Conservation (phyloP, 2,113 vertebrate species). For the Dascyllus trimaculatus region DNA sequence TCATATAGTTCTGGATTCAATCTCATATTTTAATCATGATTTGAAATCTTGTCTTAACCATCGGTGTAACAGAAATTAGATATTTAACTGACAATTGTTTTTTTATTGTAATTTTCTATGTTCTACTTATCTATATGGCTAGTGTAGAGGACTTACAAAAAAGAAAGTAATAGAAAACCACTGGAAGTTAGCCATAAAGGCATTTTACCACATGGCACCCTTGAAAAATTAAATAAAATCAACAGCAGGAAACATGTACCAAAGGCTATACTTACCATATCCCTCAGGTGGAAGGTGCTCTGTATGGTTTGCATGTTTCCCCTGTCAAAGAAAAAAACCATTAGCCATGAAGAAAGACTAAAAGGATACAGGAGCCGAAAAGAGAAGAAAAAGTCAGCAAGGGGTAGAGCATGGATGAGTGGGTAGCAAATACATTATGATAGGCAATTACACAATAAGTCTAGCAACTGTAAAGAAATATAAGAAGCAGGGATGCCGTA, state of each 20-base stretch:
- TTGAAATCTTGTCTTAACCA: too few relatives aligned
- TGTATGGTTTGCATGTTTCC: slow-evolving; percentile 92
- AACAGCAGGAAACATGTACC: neutral
- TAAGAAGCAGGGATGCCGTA: neutral
- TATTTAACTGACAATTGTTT: neutral
- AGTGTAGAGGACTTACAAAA: too few relatives aligned
- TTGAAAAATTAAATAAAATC: too few relatives aligned
- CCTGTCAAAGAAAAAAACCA: slow-evolving; percentile 81
- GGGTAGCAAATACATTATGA: neutral
- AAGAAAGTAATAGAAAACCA: too few relatives aligned
- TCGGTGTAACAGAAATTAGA: too few relatives aligned
- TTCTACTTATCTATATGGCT: too few relatives aligned
- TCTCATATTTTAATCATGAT: too few relatives aligned
- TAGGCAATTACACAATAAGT: too few relatives aligned
- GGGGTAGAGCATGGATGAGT: neutral
- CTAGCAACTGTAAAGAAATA: neutral
- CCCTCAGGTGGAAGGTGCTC: slow-evolving; percentile 96
- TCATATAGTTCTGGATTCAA: too few relatives aligned
- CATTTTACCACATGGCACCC: too few relatives aligned
- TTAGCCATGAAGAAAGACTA: slow-evolving; percentile 1
- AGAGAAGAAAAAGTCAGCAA: neutral
- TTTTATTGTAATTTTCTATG: neutral
- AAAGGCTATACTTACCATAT: slow-evolving; percentile 88
- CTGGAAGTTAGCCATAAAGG: too few relatives aligned
- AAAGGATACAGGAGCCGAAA: neutral